Percentiles rank a stretch among this genome's conserved stretches.
phyloP scores from a whole-genome alignment of 2,113 vertebrate species.

The Galeopterus variegatus region DNA sequence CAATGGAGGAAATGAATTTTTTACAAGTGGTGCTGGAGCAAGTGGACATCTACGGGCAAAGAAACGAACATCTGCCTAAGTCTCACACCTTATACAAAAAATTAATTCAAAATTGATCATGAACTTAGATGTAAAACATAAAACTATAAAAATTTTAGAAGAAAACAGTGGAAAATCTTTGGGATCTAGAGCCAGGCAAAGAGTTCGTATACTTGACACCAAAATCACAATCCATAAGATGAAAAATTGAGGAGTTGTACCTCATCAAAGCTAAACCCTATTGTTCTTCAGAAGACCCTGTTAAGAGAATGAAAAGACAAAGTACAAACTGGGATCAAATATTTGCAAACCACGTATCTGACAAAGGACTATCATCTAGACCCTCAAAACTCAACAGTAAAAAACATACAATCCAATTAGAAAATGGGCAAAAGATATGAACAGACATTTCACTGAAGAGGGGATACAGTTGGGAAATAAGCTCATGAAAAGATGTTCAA shows the following conservation, averaged over 20 bases:
- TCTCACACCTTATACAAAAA: neutral
- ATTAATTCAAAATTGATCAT: slow-evolving; percentile 12
- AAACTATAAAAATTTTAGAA: neutral
- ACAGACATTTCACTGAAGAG: neutral
- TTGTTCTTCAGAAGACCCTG: neutral
- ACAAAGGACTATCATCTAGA: neutral
- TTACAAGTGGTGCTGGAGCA: neutral
- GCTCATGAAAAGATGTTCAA: neutral
- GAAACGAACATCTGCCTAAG: neutral
- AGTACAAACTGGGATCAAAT: neutral
- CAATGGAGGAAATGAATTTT: neutral
- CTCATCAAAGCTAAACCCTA: neutral
- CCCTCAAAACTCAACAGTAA: neutral
- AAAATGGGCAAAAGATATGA: neutral
- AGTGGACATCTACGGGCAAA: neutral
- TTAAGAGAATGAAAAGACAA: slow-evolving; percentile 34
- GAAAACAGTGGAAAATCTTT: slow-evolving; percentile 29
- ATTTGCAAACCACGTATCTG: neutral
- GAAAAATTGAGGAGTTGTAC: neutral
- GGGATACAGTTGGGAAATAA: neutral
- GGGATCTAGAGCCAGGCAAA: neutral
- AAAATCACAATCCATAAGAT: neutral
- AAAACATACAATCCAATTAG: neutral
- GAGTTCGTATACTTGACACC: neutral
- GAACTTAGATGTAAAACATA: neutral